Conservation (phyloP, 2,888 invertebrate genomes). For the Xestia sexstrigata region DNA sequence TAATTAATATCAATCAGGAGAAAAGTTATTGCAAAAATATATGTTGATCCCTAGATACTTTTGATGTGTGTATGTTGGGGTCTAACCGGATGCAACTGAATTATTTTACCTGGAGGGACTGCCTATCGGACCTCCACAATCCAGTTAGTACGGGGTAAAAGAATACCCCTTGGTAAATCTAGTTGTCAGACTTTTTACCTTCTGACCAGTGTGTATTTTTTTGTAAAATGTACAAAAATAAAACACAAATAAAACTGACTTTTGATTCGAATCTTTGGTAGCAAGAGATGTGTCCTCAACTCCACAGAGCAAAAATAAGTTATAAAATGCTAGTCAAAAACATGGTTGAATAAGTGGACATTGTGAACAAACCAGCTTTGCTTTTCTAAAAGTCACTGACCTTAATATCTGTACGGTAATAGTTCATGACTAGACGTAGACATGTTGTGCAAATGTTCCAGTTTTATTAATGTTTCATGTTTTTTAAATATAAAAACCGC, state of each 20-base stretch:
- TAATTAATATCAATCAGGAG: no score
- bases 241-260: not conserved
- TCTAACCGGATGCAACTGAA: not conserved
- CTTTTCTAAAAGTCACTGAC: constrained; percentile 62
- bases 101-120: not conserved
- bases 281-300: constrained; percentile 18
- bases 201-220: not conserved
- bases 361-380: constrained; percentile 42
- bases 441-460: constrained; percentile 29
- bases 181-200: not conserved
- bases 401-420: constrained; percentile 46
- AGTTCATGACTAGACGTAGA: constrained; percentile 30
- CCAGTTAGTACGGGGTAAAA: not conserved
- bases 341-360: constrained; percentile 11
- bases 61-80: no score
- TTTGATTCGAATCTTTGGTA: no score
- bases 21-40: no score
- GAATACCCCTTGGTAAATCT: not conserved
- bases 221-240: not conserved
- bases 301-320: not conserved
- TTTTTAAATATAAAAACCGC: not conserved
- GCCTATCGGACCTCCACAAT: not conserved
- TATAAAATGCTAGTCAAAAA: not conserved
- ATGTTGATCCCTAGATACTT: no score
- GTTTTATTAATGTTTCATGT: not conserved